Evolutionary conservation across 1,140 invertebrate species (phyloP).

Genomic region (Nilaparvata lugens): DNA sequence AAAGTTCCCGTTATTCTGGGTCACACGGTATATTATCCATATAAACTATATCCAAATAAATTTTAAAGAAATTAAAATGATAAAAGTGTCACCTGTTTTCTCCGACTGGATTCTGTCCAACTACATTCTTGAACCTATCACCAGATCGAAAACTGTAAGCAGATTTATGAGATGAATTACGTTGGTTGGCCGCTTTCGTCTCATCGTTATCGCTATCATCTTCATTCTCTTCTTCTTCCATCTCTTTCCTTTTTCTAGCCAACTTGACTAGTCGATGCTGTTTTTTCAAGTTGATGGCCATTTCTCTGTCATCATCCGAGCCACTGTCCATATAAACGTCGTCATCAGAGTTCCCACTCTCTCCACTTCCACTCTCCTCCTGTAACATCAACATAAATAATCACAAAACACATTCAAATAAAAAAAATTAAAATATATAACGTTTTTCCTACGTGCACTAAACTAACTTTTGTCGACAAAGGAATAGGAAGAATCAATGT

Average conservation of each 20-base stretch:
- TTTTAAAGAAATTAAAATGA: not conserved
- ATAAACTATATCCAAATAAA: conserved; percentile 3
- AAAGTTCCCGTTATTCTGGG: no score
- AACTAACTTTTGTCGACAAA: no score
- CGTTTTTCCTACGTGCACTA: no score
- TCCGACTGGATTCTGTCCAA: conserved; percentile 16
- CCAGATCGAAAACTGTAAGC: conserved; percentile 54
- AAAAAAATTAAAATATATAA: no score
- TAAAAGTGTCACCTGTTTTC: not conserved
- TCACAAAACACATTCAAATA: not conserved
- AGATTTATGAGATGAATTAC: conserved; percentile 19
- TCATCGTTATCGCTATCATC: conserved; percentile 30
- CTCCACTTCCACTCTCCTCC: conserved; percentile 36
- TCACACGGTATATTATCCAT: no score
- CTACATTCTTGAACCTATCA: conserved; percentile 46
- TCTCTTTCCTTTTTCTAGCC: conserved; percentile 34
- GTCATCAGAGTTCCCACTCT: conserved; percentile 35
- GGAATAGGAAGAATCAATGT: no score
- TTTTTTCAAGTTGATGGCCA: conserved; percentile 69
- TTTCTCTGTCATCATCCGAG: conserved; percentile 68
- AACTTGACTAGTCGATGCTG: conserved; percentile 44
- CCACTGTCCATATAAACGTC: conserved; percentile 34
- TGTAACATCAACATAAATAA: conserved; percentile 10
- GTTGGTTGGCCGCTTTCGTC: conserved; percentile 40
- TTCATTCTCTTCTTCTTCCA: conserved; percentile 34